Percentiles rank a stretch among this genome's conserved stretches.
Conservation (phyloP, 2,888 invertebrate species). For the Plagiodera versicolora region DNA sequence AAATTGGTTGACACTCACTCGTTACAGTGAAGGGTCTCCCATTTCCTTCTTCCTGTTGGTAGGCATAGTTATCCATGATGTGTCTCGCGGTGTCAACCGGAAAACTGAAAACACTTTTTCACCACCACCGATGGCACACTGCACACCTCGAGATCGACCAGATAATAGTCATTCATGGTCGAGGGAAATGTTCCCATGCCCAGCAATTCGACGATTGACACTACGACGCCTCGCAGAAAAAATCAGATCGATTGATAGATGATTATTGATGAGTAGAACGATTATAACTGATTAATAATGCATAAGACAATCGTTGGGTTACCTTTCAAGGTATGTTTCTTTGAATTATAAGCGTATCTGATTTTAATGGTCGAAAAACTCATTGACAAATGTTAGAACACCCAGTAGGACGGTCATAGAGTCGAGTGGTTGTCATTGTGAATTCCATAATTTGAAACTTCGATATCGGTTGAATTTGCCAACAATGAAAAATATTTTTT, state of each 20-base stretch:
- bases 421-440: too few species aligned
- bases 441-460: too few species aligned
- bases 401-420: too few species aligned
- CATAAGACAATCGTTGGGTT: conserved; percentile 11
- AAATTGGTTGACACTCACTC: conserved; percentile 27
- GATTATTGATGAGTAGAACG: conserved; percentile 21
- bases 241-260: conserved; percentile 17
- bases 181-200: conserved; percentile 2
- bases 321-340: conserved; percentile 13
- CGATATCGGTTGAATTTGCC: too few species aligned
- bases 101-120: conserved; percentile 3
- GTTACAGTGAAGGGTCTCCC: conserved; percentile 33
- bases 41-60: conserved; percentile 36
- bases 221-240: conserved; percentile 7
- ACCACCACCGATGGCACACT: conserved; percentile 6
- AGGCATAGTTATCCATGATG: conserved; percentile 41
- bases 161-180: conserved; percentile 16
- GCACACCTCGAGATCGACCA: conserved; percentile 13
- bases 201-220: conserved; percentile 18
- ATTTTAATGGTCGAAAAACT: neutral
- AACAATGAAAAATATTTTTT: too few species aligned
- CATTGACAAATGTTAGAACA: neutral
- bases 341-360: conserved; percentile 8
- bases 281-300: conserved; percentile 20
- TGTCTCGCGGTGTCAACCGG: neutral